Evolutionary conservation across 2,888 invertebrate species (phyloP).

Genomic region (Agriopis marginaria): DNA sequence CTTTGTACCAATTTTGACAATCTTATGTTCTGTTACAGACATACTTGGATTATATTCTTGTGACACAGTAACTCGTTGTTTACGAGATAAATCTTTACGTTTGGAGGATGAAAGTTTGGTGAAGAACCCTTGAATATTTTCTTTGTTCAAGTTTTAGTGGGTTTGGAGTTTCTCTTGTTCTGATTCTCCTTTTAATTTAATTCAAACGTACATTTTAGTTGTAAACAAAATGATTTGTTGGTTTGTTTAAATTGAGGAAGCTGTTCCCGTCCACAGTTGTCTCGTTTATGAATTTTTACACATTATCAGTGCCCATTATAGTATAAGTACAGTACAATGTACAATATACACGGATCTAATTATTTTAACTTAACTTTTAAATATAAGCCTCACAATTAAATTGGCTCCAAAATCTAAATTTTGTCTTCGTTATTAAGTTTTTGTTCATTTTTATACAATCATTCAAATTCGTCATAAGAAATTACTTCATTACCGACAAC

Average conservation of each 20-base stretch:
- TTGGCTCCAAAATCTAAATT: too few species aligned
- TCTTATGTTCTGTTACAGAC: not conserved
- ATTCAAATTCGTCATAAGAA: too few species aligned
- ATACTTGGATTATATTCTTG: not conserved
- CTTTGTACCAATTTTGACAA: slow-evolving; percentile 4
- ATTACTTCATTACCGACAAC: too few species aligned
- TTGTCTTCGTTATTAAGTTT: too few species aligned
- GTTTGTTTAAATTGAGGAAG: not conserved
- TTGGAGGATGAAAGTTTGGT: slow-evolving; percentile 27
- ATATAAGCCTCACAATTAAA: too few species aligned
- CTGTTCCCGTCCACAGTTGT: too few species aligned
- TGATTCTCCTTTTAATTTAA: slow-evolving; percentile 20
- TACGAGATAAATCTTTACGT: slow-evolving; percentile 23
- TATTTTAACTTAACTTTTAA: too few species aligned
- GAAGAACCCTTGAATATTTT: slow-evolving; percentile 24
- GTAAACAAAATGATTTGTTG: slow-evolving; percentile 1
- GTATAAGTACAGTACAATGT: too few species aligned
- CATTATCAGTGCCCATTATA: too few species aligned
- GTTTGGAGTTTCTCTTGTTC: slow-evolving; percentile 33
- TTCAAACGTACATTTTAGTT: slow-evolving; percentile 12
- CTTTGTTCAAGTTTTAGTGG: slow-evolving; percentile 16
- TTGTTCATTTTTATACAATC: too few species aligned
- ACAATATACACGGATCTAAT: too few species aligned
- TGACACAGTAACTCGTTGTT: slow-evolving; percentile 38
- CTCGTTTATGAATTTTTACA: too few species aligned